These are phyloP conservation scores for Cololabis saira DNA, from an alignment of 2,113 vertebrate genomes.

Conservation along the genomic window DNA sequence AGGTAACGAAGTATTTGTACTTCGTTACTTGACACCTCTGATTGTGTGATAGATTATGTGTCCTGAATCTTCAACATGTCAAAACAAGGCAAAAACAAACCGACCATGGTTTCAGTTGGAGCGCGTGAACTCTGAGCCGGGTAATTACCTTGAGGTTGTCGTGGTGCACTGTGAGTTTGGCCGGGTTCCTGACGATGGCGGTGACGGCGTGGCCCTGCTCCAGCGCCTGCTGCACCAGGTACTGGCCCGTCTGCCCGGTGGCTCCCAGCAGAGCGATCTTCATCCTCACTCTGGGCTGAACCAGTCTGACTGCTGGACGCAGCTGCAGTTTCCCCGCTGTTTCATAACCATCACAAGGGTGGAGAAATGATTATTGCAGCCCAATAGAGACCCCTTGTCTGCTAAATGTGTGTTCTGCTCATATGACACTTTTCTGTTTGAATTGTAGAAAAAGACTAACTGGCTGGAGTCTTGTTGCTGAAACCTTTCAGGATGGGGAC, in stretches of 20 bases:
- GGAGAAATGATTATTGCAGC: constrained; percentile 33
- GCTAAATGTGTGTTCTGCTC: not conserved
- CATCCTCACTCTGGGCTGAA: constrained; percentile 66
- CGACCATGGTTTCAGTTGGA: too few species aligned
- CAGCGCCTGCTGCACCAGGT: constrained; percentile 80
- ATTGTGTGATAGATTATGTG: too few species aligned
- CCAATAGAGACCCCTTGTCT: constrained; percentile 24
- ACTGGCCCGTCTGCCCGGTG: constrained; percentile 83
- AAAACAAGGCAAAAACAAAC: too few species aligned
- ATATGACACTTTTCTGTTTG: constrained; percentile 2
- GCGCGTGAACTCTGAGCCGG: constrained; percentile 24
- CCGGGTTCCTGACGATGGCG: constrained; percentile 80
- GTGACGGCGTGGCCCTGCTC: constrained; percentile 82
- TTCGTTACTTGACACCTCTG: too few species aligned
- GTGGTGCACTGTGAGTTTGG: constrained; percentile 76
- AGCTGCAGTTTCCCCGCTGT: constrained; percentile 25
- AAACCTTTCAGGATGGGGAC: too few species aligned
- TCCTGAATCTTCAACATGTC: too few species aligned
- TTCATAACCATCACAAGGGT: constrained; percentile 30
- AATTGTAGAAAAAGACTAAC: not conserved
- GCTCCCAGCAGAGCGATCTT: constrained; percentile 83
- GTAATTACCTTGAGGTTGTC: constrained; percentile 82
- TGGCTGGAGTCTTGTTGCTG: too few species aligned
- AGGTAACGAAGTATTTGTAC: too few species aligned
- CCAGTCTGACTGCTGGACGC: not conserved